These are phyloP conservation scores for Trematocara stigmaticum DNA, from an alignment of 2,113 vertebrate species.

Conservation along the genomic window DNA sequence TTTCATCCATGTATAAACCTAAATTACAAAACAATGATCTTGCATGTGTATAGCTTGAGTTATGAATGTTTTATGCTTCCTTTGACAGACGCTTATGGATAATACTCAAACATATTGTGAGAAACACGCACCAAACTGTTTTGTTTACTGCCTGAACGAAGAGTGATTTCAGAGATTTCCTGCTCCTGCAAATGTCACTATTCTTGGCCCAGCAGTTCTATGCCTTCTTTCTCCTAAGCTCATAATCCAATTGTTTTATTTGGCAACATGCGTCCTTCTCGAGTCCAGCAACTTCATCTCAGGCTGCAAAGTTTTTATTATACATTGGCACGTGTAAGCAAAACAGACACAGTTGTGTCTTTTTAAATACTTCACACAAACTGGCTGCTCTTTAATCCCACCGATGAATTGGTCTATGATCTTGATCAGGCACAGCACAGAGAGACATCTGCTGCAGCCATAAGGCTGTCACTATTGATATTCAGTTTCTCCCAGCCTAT, in stretches of 20 bases:
- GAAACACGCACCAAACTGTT: not conserved
- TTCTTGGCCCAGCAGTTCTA: conserved; percentile 4
- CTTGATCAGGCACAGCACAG: conserved; percentile 7
- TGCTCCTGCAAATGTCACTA: conserved; percentile 20
- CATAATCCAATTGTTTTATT: conserved; percentile 51
- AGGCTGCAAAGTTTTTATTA: not conserved
- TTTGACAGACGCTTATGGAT: not conserved
- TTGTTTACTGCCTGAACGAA: not conserved
- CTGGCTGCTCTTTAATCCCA: not conserved
- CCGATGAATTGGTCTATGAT: conserved; percentile 12
- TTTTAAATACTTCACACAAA: not conserved
- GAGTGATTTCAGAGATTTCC: conserved; percentile 1
- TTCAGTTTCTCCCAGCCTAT: conserved; percentile 1
- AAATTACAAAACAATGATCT: not conserved
- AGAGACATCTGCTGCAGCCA: conserved; percentile 46
- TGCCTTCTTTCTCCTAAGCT: conserved; percentile 41
- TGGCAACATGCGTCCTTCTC: not conserved
- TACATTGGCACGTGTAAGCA: not conserved
- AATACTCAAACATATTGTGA: not conserved
- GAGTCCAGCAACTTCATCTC: not conserved
- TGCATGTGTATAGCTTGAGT: not conserved
- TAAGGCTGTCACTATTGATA: conserved; percentile 34
- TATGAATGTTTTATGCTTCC: not conserved
- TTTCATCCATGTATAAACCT: not conserved
- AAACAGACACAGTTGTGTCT: not conserved